These are phyloP conservation scores for Notarius lentiginosus DNA, from an alignment of 2,113 vertebrate species.

Conservation along the genomic window DNA sequence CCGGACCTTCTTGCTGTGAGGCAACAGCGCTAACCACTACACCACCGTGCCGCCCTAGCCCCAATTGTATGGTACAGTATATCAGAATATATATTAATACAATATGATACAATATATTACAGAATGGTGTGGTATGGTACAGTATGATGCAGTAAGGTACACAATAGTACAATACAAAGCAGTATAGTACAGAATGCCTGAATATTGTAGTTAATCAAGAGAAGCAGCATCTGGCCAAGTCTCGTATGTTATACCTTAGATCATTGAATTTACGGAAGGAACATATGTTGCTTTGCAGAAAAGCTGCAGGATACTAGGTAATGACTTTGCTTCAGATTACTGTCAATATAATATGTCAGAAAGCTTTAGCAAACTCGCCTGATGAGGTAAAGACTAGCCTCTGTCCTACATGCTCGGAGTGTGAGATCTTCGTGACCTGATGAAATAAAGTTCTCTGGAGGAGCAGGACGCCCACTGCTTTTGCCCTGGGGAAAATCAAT, in stretches of 20 bases:
- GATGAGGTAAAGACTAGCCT: neutral
- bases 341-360: neutral
- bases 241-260: neutral
- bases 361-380: neutral
- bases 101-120: neutral
- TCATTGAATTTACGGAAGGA: neutral
- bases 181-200: neutral
- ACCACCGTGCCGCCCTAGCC: no score
- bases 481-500: neutral
- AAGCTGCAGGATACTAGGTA: conserved; percentile 17
- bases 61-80: neutral
- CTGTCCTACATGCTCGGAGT: neutral
- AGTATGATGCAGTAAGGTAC: neutral
- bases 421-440: conserved; percentile 15
- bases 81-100: neutral
- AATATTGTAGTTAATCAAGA: neutral
- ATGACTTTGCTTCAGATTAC: conserved; percentile 12
- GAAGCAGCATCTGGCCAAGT: neutral
- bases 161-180: neutral
- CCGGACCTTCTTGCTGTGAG: no score
- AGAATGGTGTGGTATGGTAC: neutral
- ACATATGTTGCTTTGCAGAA: neutral
- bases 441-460: neutral
- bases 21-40: no score
- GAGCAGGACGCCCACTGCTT: neutral